Base-by-base conservation (phyloP, 37 sponge, comb jelly and placozoan genomes). In the Geodia barretti region DNA sequence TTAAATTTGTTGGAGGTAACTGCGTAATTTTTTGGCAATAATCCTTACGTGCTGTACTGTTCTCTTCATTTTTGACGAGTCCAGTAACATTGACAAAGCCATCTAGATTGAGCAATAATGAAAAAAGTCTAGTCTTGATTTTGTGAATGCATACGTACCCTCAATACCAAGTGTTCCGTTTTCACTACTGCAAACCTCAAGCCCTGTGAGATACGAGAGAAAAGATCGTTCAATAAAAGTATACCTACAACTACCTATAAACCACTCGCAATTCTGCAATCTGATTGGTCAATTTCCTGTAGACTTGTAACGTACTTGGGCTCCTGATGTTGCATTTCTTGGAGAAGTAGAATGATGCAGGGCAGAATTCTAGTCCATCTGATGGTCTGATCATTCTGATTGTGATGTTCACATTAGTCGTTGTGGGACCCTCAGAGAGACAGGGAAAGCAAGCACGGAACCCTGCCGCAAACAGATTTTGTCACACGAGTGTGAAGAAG, bases 331-430 rank as follows among this genome's bases (percentile, higher is more conserved):
- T 1, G 39, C 83, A 83, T 4, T 33, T 23, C 43, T 74, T 74
- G 4, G 54, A 37, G 36, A 83, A 74, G 63, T 40, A 74, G 54
- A 83, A 74, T 20, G 2, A 21, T 24, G 64, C 23, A 4, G 75
- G 83, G 64, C 83, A 83, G 66, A 64, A 74, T 7, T 65, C 32
- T 63, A 25, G 37, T 4, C 41, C 67, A 3, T 41, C 65, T 3
- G 67, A 19, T 2, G 69, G n/a, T 39, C 68, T 79, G 54, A 31
- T 68, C 23, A 42, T 11, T 34, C 23, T 68, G 33, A 79, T 25
- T n/a, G 58, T 26, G 31, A 37, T 47, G 19, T 33, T 66, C 23
- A 37, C 26, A 67, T 20, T 26, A 8, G 69, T 24, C 17, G 17
- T 14, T 2, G 32, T 11, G 1, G 58, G 19, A n/a, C 21, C 14